These are phyloP conservation scores for Tricholaema leucomelas DNA, from an alignment of 2,113 vertebrate genomes.

Conservation along the genomic window DNA sequence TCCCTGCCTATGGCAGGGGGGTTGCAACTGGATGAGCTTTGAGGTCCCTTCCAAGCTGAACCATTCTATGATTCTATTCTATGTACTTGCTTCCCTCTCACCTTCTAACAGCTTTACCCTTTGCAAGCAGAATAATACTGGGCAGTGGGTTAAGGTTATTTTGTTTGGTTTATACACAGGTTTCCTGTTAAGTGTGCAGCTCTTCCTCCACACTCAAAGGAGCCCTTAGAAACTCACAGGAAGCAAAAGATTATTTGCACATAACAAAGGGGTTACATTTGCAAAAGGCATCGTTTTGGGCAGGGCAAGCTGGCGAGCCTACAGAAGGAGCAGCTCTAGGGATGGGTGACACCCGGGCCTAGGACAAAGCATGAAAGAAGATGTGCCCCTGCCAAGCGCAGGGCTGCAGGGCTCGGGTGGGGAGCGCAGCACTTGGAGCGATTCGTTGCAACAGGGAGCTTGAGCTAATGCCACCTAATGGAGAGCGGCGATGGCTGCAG, in stretches of 20 bases:
- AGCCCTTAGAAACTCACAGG: background rate
- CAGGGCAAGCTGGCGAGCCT: rapidly evolving
- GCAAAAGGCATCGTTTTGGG: background rate
- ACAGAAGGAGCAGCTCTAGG: background rate
- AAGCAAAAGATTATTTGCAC: background rate
- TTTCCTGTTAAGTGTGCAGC: background rate
- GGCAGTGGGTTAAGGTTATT: background rate
- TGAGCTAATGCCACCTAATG: slow-evolving; percentile 23
- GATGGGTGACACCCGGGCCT: background rate
- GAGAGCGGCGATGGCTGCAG: background rate
- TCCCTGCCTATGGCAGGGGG: no score
- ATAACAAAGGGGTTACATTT: background rate
- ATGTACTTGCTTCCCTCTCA: background rate
- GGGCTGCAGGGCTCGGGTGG: no score
- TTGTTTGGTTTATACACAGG: background rate
- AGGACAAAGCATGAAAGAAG: background rate
- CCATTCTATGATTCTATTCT: no score
- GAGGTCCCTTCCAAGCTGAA: no score
- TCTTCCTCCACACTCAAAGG: background rate
- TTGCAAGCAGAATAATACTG: background rate
- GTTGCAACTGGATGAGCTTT: no score
- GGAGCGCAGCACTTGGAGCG: background rate
- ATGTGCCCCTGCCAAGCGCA: rapidly evolving
- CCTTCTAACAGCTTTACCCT: background rate
- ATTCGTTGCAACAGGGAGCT: background rate